Percentiles rank a stretch among this genome's conserved stretches.
These are phyloP conservation scores for Ophion costatus DNA, from an alignment of 2,888 invertebrate species.

Conservation along the genomic window DNA sequence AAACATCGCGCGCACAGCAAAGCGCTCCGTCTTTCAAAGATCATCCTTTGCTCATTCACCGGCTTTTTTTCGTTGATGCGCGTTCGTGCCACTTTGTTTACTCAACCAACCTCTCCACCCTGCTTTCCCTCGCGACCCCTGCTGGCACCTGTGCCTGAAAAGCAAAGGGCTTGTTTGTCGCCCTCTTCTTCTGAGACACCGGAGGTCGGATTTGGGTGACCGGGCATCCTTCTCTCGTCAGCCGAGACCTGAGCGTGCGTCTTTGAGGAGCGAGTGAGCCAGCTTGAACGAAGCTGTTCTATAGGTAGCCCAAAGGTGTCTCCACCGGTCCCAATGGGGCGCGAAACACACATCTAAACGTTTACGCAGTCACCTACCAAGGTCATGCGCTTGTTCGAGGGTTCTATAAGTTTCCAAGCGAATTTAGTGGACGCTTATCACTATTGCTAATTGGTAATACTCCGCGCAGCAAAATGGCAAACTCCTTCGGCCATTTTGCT, in stretches of 20 bases:
- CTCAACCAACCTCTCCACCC: constrained; percentile 9
- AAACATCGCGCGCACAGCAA: constrained; percentile 15
- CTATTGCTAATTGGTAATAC: no score
- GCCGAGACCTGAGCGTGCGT: constrained; percentile 41
- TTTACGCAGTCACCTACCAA: constrained; percentile 54
- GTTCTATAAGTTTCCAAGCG: not conserved
- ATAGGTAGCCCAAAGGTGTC: constrained; percentile 14
- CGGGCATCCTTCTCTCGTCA: constrained; percentile 43
- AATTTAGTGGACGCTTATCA: no score
- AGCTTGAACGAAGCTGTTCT: constrained; percentile 14
- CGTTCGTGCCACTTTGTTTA: constrained; percentile 52
- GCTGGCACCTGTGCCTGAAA: constrained; percentile 6
- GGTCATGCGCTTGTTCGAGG: constrained; percentile 17
- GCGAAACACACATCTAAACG: constrained; percentile 67
- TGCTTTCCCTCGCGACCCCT: not conserved
- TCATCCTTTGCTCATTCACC: constrained; percentile 23
- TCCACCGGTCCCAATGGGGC: constrained; percentile 57
- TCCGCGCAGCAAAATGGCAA: not conserved
- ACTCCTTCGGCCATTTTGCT: not conserved
- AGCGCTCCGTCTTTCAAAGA: constrained; percentile 13
- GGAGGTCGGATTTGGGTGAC: not conserved
- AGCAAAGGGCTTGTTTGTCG: constrained; percentile 55
- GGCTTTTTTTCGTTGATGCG: constrained; percentile 22
- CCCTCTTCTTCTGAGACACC: constrained; percentile 18
- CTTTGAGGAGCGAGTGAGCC: constrained; percentile 27